phyloP scores from a whole-genome alignment of 2,113 vertebrate species.

The Grallaria varia region DNA sequence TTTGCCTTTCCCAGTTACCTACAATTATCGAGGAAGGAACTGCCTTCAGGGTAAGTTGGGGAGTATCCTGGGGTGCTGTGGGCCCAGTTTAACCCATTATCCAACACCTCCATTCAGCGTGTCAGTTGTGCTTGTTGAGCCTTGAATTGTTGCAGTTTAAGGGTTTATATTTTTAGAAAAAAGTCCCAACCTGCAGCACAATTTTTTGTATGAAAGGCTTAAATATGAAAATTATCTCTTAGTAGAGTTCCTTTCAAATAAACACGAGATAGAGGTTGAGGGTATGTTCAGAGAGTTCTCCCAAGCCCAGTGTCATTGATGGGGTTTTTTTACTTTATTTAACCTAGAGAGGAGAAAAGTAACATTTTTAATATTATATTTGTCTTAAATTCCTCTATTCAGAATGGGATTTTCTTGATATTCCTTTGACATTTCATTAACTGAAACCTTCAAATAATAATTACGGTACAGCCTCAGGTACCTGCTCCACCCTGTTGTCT shows the following conservation, averaged over 20 bases:
- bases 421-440: not conserved
- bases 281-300: not conserved
- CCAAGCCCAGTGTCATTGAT: not conserved
- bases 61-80: accelerated
- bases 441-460: not conserved
- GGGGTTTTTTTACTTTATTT: not conserved
- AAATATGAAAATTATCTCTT: not conserved
- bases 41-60: slow-evolving; percentile 89
- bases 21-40: slow-evolving; percentile 98
- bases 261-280: not conserved
- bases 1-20: slow-evolving; percentile 96
- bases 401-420: not conserved
- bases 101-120: not conserved
- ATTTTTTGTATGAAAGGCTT: not conserved
- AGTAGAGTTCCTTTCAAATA: not conserved
- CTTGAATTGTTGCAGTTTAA: not conserved
- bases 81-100: accelerated
- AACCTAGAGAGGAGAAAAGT: not conserved
- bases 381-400: not conserved
- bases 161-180: not conserved
- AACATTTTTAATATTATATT: not conserved
- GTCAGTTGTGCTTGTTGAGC: not conserved
- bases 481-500: not conserved
- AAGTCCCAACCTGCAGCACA: not conserved
- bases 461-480: not conserved